A percentile compares a stretch with the other conserved stretches of the same genome.
These are phyloP conservation scores for Armadillidium nasatum DNA, from an alignment of 1,140 invertebrate species.

Conservation along the genomic window DNA sequence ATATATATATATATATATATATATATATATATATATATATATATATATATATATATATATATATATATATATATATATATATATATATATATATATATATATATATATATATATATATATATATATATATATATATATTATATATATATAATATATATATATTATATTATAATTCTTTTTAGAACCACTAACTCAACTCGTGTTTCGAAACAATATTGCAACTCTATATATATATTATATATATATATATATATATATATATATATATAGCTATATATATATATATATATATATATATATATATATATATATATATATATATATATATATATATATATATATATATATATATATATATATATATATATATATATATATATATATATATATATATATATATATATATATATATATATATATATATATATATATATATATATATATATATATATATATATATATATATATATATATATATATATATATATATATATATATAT, in stretches of 20 bases:
- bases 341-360: not conserved
- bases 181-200: too few relatives aligned
- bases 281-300: not conserved
- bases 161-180: too few relatives aligned
- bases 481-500: not conserved
- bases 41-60: too few relatives aligned
- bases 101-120: too few relatives aligned
- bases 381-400: not conserved
- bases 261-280: not conserved
- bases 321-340: constrained; percentile 13
- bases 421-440: constrained; percentile 7
- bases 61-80: too few relatives aligned
- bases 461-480: not conserved
- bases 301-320: not conserved
- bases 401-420: constrained; percentile 1
- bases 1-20: too few relatives aligned
- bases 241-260: not conserved
- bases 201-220: too few relatives aligned
- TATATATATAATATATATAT: too few relatives aligned
- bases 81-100: too few relatives aligned
- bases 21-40: too few relatives aligned
- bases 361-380: not conserved
- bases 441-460: not conserved
- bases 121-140: too few relatives aligned
- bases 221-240: not conserved